Evolutionary conservation across 2,888 invertebrate species (phyloP), one percentile per base, ranked within the genome.

Genomic region (Achlya flavicornis): DNA sequence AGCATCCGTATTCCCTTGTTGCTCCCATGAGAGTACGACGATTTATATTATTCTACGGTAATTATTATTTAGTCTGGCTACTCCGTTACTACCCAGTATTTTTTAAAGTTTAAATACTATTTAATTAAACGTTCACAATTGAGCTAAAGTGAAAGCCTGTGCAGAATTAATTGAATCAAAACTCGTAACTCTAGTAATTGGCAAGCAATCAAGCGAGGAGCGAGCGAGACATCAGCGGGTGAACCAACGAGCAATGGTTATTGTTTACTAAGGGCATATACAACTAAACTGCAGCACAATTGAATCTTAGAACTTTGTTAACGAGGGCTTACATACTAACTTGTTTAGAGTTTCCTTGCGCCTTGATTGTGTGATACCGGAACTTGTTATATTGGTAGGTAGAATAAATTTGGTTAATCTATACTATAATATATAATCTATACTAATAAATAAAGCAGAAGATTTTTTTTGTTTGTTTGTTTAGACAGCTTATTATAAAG

Each of bases 131-230:
- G 63, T 48, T 58, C 19, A 63, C 32, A 43, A 62, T 38, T 58
- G 26, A 62, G 41, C 19, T 19, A 58, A 62, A 61, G 19, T 38
- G 58, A 61, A 61, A 46, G 43, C 61, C 62, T 63, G 65, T 67
- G 65, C 61, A 63, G 71, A 72, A 78, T 75, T 73, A 79, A 79
- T 77, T 75, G 64, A 73, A 73, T 74, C 66, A 73, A 70, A 64
- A 67, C 67, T 66, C 62, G 64, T 66, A 63, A 63, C 68, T 61
- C 66, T 61, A 62, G 63, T 70, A 73, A 77, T 73, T 71, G 71
- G 70, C 70, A 66, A 66, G 72, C 73, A 73, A 73, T 75, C 72
- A 71, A 65, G 59, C 58, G 59, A 61, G 35, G 26, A 26, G 33
- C 33, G 5, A 33, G 63, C n/a, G 62, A 26, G 65, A 63, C 60